Base-by-base conservation (phyloP, 64 coral and sea anemone genomes). In the Stichodactyla mertensii region DNA sequence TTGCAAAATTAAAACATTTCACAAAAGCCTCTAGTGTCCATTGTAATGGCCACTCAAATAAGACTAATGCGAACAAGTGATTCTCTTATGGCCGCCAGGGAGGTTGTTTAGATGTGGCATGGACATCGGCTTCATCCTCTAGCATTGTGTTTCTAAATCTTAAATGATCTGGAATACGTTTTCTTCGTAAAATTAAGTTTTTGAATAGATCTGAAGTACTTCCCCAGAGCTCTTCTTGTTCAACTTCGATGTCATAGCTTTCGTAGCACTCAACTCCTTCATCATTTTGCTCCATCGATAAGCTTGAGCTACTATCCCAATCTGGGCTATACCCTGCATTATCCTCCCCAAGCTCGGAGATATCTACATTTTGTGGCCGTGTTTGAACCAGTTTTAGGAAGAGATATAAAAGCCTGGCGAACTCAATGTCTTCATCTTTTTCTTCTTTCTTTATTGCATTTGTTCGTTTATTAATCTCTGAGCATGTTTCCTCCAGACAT, bases 121-220 rank as follows among this genome's bases (percentile, higher is more conserved):
- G 23, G 18, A 6, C 23, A 22, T n/a, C 4, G 69, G 5, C 24
- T 6, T 74, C 1, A 22, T 23, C 18, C n/a, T 69, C 0, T 69
- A 6, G 19, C 69, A 36, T 11, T 4, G 24, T 31, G 52, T 81
- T 53, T 19, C n/a, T 81, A 81, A 81, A 81, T 81, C 78, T 81
- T 31, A 81, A 53, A 81, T 81, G 78, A 11, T 81, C 78, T 53
- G 78, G 78, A 81, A 81, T 55, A 53, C 45, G 13, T n/a, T 26
- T 26, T 31, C 23, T 74, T 31, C 69, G 69, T 0, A 4, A 10
- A 0, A 9, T 2, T 9, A 74, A 31, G 23, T 74, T 74, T 0
- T 19, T 74, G 24, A 74, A 11, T 31, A 74, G 69, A 31, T 74
- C 24, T 11, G 69, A 28, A 31, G 10, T 28, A 74, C 69, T 74